phyloP scores from a whole-genome alignment of 2,888 invertebrate genomes.

The Ditylenchus weischeri region DNA sequence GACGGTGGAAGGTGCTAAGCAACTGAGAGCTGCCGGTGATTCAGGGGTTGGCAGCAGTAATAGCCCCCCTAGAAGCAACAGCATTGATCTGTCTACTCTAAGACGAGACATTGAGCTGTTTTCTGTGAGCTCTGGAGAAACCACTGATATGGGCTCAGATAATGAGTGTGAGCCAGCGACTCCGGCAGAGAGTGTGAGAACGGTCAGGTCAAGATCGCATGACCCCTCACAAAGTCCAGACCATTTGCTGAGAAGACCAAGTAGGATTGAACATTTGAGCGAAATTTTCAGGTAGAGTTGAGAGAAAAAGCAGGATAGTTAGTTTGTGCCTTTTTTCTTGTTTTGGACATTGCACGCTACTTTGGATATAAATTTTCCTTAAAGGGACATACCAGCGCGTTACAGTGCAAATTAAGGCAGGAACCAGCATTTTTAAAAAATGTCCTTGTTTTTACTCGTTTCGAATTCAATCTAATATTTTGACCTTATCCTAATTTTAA shows the following conservation, averaged over 20 bases:
- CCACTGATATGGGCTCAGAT: slow-evolving; percentile 44
- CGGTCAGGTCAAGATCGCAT: slow-evolving; percentile 50
- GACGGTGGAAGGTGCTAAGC: slow-evolving; percentile 3
- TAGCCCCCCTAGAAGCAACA: slow-evolving; percentile 54
- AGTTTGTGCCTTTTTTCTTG: too few species aligned
- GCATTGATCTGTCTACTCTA: slow-evolving; percentile 54
- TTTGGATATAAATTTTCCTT: too few species aligned
- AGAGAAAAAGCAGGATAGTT: too few species aligned
- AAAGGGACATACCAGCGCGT: too few species aligned
- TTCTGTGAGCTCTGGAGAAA: slow-evolving; percentile 51
- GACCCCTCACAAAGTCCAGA: slow-evolving; percentile 51
- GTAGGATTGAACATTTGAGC: slow-evolving; percentile 54
- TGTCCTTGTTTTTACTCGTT: too few species aligned
- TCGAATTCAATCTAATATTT: too few species aligned
- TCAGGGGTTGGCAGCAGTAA: slow-evolving; percentile 8
- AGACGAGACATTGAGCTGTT: slow-evolving; percentile 55
- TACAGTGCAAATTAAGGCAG: too few species aligned
- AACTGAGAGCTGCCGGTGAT: neutral
- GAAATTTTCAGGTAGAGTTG: slow-evolving; percentile 53
- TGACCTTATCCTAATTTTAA: too few species aligned
- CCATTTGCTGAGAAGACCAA: slow-evolving; percentile 48
- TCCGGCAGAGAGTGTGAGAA: slow-evolving; percentile 54
- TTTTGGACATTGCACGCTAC: too few species aligned
- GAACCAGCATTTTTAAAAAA: too few species aligned
- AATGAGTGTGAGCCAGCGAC: slow-evolving; percentile 46